Evolutionary conservation across 2,888 invertebrate genomes (phyloP).

Genomic region (Apamea monoglypha): DNA sequence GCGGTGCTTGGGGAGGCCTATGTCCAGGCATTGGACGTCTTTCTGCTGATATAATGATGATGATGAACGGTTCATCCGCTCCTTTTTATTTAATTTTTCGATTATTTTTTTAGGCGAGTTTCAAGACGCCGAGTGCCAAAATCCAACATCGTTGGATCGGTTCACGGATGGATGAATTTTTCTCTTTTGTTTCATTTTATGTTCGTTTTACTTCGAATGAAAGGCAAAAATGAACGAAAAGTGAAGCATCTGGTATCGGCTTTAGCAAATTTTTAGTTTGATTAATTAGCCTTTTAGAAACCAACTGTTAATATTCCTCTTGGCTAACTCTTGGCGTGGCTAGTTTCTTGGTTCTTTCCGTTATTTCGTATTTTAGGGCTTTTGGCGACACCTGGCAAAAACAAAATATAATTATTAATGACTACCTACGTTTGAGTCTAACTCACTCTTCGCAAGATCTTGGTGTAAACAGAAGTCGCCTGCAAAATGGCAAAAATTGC

Average conservation of each 20-base stretch:
- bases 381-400: slow-evolving; percentile 79
- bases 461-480: background rate
- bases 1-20: background rate
- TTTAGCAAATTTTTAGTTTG: background rate
- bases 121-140: background rate
- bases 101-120: background rate
- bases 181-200: background rate
- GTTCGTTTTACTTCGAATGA: background rate
- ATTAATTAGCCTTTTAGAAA: slow-evolving; percentile 2
- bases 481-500: background rate
- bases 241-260: background rate
- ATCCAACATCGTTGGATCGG: background rate
- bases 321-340: slow-evolving; percentile 79
- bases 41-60: background rate
- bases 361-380: slow-evolving; percentile 83
- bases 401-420: slow-evolving; percentile 5
- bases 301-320: background rate
- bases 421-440: background rate
- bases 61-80: background rate
- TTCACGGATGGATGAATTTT: background rate
- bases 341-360: slow-evolving; percentile 83
- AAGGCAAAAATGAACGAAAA: background rate
- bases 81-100: background rate
- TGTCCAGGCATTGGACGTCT: background rate
- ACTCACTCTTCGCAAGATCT: background rate